phyloP scores from a whole-genome alignment of 2,888 invertebrate genomes.

The Troides oblongomaculatus region DNA sequence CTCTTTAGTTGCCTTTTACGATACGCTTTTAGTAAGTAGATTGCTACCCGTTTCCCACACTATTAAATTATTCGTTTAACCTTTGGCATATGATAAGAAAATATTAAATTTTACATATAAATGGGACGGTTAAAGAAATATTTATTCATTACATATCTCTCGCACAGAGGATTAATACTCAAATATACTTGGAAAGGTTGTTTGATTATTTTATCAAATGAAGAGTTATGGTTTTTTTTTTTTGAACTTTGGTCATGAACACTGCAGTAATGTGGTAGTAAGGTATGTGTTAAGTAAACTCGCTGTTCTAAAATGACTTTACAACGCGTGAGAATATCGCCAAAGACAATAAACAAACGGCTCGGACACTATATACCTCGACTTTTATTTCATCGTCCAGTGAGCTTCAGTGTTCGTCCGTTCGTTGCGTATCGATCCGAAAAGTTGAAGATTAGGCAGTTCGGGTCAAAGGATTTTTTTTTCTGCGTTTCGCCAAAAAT shows the following conservation, averaged over 20 bases:
- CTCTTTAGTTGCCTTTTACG: too few relatives aligned
- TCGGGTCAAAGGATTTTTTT: conserved; percentile 44
- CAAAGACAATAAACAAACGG: conserved; percentile 61
- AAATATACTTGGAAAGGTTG: too few relatives aligned
- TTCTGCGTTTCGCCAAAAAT: conserved; percentile 22
- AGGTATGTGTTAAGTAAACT: conserved; percentile 21
- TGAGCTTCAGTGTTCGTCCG: conserved; percentile 42
- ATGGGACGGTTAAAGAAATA: too few relatives aligned
- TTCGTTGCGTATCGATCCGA: conserved; percentile 48
- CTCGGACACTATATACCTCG: conserved; percentile 51
- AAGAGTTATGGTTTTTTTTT: not conserved
- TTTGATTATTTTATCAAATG: too few relatives aligned
- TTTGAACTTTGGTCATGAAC: not conserved
- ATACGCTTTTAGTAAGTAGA: too few relatives aligned
- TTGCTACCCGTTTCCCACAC: too few relatives aligned
- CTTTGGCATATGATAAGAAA: too few relatives aligned
- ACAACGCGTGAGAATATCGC: conserved; percentile 48
- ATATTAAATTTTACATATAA: too few relatives aligned
- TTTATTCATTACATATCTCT: too few relatives aligned
- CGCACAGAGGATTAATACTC: too few relatives aligned
- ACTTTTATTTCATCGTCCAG: conserved; percentile 55
- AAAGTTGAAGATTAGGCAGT: conserved; percentile 37
- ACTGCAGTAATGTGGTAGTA: not conserved
- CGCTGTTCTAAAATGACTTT: conserved; percentile 35
- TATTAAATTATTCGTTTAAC: too few relatives aligned